These are phyloP conservation scores for Xiphophorus maculatus DNA, from an alignment of 2,113 vertebrate genomes.

Conservation along the genomic window DNA sequence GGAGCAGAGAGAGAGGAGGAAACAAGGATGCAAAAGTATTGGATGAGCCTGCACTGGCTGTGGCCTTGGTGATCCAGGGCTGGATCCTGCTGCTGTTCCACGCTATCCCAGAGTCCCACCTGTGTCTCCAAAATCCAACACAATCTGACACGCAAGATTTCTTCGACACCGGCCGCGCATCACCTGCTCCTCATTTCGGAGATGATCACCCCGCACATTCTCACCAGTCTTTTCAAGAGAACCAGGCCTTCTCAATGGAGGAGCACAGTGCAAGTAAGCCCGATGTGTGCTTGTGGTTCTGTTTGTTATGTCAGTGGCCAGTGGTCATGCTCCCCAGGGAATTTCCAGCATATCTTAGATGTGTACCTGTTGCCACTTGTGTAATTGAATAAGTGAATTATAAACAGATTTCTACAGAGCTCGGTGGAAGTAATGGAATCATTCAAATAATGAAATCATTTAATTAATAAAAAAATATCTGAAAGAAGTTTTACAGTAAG, in stretches of 20 bases:
- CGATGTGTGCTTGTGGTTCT: background rate
- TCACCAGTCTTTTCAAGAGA: conserved; percentile 89
- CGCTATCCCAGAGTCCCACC: conserved; percentile 92
- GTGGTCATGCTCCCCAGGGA: background rate
- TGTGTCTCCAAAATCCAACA: conserved; percentile 84
- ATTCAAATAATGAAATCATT: background rate
- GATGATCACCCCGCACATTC: conserved; percentile 87
- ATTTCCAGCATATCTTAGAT: background rate
- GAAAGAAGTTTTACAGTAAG: conserved; percentile 4
- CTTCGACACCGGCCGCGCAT: conserved; percentile 88
- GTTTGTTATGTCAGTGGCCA: background rate
- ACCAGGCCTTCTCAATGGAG: conserved; percentile 94
- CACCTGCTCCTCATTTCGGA: conserved; percentile 85
- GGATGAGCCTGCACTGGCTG: conserved; percentile 92
- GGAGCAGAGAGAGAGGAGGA: conserved; percentile 71
- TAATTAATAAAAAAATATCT: background rate
- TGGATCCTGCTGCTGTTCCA: conserved; percentile 96
- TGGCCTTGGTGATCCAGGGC: conserved; percentile 91
- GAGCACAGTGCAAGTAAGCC: conserved; percentile 90
- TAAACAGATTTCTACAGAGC: background rate
- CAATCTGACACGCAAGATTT: conserved; percentile 88
- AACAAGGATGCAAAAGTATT: conserved; percentile 83
- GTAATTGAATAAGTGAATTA: background rate
- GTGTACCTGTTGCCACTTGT: background rate
- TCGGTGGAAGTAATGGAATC: background rate